Percentiles rank a stretch among this genome's conserved stretches.
phyloP scores from a whole-genome alignment of 2,797 vertebrate species.

The Dipus sagitta region DNA sequence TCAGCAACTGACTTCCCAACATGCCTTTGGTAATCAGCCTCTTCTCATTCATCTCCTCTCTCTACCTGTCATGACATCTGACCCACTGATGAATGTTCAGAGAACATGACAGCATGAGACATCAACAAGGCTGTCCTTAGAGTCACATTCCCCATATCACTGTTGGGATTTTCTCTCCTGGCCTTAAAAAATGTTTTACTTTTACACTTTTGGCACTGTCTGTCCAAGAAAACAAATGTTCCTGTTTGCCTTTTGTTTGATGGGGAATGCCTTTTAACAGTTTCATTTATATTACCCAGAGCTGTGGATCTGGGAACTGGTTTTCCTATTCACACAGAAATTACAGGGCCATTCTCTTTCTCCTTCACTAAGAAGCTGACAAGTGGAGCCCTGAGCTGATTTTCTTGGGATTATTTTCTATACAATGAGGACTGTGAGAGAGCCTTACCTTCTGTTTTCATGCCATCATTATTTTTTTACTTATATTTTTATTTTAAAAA shows the following conservation, averaged over 20 bases:
- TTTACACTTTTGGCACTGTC: constrained; percentile 85
- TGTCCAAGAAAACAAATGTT: constrained; percentile 81
- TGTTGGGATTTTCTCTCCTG: constrained; percentile 66
- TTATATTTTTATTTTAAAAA: constrained; percentile 85
- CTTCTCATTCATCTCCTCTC: neutral
- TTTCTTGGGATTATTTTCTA: constrained; percentile 88
- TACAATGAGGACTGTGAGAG: constrained; percentile 87
- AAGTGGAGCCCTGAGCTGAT: constrained; percentile 86
- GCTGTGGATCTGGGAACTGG: constrained; percentile 83
- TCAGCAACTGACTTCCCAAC: neutral
- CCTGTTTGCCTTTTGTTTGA: constrained; percentile 75
- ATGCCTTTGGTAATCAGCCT: neutral
- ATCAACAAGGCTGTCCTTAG: neutral
- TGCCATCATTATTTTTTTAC: constrained; percentile 84
- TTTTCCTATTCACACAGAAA: constrained; percentile 86
- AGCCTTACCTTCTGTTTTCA: constrained; percentile 86
- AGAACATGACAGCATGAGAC: neutral
- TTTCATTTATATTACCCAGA: constrained; percentile 84
- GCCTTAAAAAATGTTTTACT: constrained; percentile 82
- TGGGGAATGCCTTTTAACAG: constrained; percentile 86
- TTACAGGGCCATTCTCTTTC: constrained; percentile 84
- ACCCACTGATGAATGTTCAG: neutral
- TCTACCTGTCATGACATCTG: neutral
- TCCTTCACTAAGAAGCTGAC: constrained; percentile 84
- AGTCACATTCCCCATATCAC: neutral